Conservation (phyloP, 1,140 invertebrate genomes). For the Plectus sambesii region DNA sequence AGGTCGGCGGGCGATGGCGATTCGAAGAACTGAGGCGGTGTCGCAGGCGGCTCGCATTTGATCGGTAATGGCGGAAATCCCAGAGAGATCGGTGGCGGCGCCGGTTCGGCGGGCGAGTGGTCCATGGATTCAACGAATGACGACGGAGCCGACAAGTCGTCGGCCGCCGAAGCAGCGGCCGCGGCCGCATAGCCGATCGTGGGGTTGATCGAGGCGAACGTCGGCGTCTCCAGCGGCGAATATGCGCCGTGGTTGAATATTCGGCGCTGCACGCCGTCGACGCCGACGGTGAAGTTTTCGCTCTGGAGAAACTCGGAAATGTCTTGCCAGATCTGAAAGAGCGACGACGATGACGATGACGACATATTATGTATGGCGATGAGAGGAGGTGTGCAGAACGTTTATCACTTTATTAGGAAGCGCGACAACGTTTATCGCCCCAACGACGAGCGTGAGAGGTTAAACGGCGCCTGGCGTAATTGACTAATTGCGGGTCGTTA, state of each 20-base stretch:
- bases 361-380: too few relatives aligned
- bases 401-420: too few relatives aligned
- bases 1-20: too few relatives aligned
- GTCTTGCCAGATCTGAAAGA: conserved; percentile 16
- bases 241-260: not conserved
- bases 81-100: conserved; percentile 8
- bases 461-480: too few relatives aligned
- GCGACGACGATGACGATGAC: too few relatives aligned
- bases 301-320: conserved; percentile 10
- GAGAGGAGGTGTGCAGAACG: too few relatives aligned
- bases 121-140: too few relatives aligned
- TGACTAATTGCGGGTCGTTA: too few relatives aligned
- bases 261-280: not conserved
- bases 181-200: not conserved
- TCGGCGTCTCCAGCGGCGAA: conserved; percentile 1
- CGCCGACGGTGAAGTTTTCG: conserved; percentile 12
- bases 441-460: too few relatives aligned
- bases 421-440: too few relatives aligned
- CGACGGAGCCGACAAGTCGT: too few relatives aligned
- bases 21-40: not conserved
- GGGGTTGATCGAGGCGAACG: conserved; percentile 2
- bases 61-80: conserved; percentile 5
- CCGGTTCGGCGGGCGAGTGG: not conserved
- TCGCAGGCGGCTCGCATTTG: not conserved
- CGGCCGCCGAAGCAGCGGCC: not conserved